Conservation (phyloP, 92 coral and sea anemone species). For the Porites evermanni region DNA sequence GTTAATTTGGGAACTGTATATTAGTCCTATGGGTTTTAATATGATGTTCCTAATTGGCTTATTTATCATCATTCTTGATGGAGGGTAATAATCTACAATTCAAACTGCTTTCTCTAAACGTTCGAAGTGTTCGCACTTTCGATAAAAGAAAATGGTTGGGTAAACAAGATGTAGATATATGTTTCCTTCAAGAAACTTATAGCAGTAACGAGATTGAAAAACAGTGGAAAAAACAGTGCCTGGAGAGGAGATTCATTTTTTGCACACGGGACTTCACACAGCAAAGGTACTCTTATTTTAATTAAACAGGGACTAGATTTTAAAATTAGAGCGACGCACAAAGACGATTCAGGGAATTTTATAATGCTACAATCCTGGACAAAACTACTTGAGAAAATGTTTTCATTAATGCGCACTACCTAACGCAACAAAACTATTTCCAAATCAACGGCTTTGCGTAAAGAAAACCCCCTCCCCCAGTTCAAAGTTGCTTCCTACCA, state of each 20-base stretch:
- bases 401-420: too few relatives aligned
- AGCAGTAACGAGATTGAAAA: not conserved
- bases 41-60: not conserved
- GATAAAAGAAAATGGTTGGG: not conserved
- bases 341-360: slow-evolving; percentile 2
- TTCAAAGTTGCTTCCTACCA: too few relatives aligned
- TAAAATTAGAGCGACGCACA: slow-evolving; percentile 2
- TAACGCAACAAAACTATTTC: too few relatives aligned
- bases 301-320: slow-evolving; percentile 10
- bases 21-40: too few relatives aligned
- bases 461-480: too few relatives aligned
- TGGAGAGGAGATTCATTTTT: slow-evolving; percentile 15
- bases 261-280: not conserved
- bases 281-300: slow-evolving; percentile 10
- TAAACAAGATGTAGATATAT: slow-evolving; percentile 4
- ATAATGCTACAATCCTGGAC: too few relatives aligned
- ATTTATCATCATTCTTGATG: not conserved
- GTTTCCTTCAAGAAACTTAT: slow-evolving; percentile 16
- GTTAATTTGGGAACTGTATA: too few relatives aligned
- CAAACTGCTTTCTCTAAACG: slow-evolving; percentile 2
- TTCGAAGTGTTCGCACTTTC: not conserved
- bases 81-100: not conserved
- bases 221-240: not conserved
- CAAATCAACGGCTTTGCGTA: too few relatives aligned
- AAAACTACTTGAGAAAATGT: too few relatives aligned